A percentile compares a stretch with the other conserved stretches of the same genome.
These are phyloP conservation scores for Cerastis rubricosa DNA, from an alignment of 2,888 invertebrate species.

Conservation along the genomic window DNA sequence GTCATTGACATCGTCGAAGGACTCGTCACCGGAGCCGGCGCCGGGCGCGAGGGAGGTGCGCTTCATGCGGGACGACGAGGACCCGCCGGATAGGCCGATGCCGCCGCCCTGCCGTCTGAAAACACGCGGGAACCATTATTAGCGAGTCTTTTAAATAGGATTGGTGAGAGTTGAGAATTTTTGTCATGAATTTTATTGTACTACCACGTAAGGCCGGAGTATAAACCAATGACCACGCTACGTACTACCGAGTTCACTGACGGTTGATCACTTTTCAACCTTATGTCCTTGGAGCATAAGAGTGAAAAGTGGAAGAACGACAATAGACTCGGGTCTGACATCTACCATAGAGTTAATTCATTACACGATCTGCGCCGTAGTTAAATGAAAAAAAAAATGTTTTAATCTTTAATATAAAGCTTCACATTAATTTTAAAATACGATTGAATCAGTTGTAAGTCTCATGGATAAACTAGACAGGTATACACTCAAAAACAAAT, in stretches of 20 bases:
- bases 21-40: slow-evolving; percentile 94
- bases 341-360: too few relatives aligned
- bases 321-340: not conserved
- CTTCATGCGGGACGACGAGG: slow-evolving; percentile 92
- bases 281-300: too few relatives aligned
- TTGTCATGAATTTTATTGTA: not conserved
- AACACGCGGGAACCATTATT: fast-evolving
- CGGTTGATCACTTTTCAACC: too few relatives aligned
- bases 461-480: not conserved
- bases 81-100: slow-evolving; percentile 91
- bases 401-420: not conserved
- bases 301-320: too few relatives aligned
- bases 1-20: slow-evolving; percentile 93
- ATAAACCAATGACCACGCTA: not conserved
- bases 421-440: not conserved
- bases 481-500: not conserved
- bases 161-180: slow-evolving; percentile 14
- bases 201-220: not conserved
- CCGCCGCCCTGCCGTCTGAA: slow-evolving; percentile 89
- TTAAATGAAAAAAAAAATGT: not conserved
- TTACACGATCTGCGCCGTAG: not conserved
- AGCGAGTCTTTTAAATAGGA: not conserved
- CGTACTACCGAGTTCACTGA: not conserved
- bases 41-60: slow-evolving; percentile 93
- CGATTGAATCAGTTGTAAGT: not conserved